A percentile compares a stretch with the other conserved stretches of the same genome.
Conservation (phyloP, 2,113 vertebrate genomes). For the Microcebus jonahi region DNA sequence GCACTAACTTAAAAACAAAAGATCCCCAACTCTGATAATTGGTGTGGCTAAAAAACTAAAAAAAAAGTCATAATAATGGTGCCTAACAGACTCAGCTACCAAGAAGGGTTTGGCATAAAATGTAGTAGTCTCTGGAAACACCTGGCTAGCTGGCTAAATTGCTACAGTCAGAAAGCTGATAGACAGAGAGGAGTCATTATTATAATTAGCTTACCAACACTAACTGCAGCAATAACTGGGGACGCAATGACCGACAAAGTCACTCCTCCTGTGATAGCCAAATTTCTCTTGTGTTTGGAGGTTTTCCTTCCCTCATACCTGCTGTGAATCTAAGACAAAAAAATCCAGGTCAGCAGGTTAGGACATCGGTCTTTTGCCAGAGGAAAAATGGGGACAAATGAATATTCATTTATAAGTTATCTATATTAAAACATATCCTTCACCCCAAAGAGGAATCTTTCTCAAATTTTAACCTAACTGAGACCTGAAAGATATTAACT, state of each 20-base stretch:
- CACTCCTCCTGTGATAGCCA: conserved; percentile 98
- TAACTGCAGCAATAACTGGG: conserved; percentile 97
- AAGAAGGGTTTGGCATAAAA: background rate
- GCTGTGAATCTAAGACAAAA: conserved; percentile 93
- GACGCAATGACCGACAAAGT: conserved; percentile 97
- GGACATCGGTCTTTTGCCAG: background rate
- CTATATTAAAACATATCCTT: conserved; percentile 18
- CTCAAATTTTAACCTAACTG: conserved; percentile 60
- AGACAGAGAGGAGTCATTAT: background rate
- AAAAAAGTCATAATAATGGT: conserved; percentile 26
- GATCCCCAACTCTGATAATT: background rate
- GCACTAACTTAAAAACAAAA: conserved; percentile 28
- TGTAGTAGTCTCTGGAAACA: background rate
- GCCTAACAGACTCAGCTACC: background rate
- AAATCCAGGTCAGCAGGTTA: conserved; percentile 63
- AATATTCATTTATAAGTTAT: background rate
- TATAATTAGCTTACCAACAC: conserved; percentile 90
- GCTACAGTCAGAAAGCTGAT: background rate
- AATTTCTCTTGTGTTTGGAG: conserved; percentile 95
- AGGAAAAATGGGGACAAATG: conserved; percentile 17
- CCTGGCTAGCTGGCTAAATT: background rate
- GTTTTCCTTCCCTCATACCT: conserved; percentile 97
- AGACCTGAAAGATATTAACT: conserved; percentile 56
- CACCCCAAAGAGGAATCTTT: background rate
- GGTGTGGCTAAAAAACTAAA: background rate